Percentiles rank a stretch among this genome's conserved stretches.
phyloP scores from a whole-genome alignment of 2,797 vertebrate species.

The Glyptemys insculpta region DNA sequence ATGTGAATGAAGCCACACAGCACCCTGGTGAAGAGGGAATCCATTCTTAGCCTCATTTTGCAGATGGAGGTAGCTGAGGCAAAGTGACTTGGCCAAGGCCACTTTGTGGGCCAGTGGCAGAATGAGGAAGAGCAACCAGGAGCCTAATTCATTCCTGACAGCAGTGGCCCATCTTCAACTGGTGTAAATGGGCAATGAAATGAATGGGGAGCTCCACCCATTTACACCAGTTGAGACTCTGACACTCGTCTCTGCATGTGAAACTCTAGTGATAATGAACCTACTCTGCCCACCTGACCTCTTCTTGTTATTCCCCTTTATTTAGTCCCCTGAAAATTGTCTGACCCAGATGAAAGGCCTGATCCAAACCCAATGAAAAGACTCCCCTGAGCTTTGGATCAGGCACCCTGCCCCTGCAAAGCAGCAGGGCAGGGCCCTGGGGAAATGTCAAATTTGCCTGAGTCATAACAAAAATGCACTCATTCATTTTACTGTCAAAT shows the following conservation, averaged over 20 bases:
- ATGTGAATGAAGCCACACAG: neutral
- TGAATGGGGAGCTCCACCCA: neutral
- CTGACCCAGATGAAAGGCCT: neutral
- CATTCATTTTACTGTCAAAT: conserved; percentile 26
- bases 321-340: rapidly evolving
- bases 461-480: neutral
- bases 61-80: neutral
- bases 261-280: rapidly evolving
- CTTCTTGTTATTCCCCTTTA: neutral
- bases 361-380: neutral
- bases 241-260: neutral
- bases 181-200: rapidly evolving
- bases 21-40: neutral
- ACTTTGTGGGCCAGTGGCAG: neutral
- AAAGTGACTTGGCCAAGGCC: neutral
- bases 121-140: neutral
- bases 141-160: neutral
- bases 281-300: neutral
- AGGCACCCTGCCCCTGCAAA: neutral
- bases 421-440: rapidly evolving
- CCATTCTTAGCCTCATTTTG: neutral
- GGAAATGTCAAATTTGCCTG: neutral
- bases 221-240: rapidly evolving
- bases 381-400: neutral
- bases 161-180: neutral